Percentiles rank a stretch among this genome's conserved stretches.
These are phyloP conservation scores for Drosophila austrosaltans DNA, from an alignment of 2,888 invertebrate genomes.

Conservation along the genomic window DNA sequence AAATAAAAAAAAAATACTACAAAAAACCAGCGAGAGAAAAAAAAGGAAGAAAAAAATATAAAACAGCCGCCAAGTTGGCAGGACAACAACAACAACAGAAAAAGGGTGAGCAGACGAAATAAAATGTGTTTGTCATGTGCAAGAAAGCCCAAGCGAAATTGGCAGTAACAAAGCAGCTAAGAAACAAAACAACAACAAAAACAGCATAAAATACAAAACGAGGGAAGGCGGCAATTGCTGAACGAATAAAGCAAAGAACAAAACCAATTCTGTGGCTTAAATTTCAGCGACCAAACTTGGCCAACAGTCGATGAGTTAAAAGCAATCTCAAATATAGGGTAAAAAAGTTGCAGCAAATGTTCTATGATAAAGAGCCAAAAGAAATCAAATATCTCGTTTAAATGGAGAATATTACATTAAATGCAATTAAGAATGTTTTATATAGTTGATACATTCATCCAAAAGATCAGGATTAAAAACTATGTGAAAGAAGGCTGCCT, in stretches of 20 bases:
- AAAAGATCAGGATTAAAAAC: too few relatives aligned
- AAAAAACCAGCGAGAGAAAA: too few relatives aligned
- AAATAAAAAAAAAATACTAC: conserved; percentile 19
- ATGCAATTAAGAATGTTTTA: too few relatives aligned
- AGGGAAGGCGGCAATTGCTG: conserved; percentile 13
- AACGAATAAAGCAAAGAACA: conserved; percentile 34
- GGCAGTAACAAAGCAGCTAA: conserved; percentile 15
- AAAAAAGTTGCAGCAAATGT: not conserved
- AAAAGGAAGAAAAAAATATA: conserved; percentile 12
- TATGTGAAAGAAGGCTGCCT: too few relatives aligned
- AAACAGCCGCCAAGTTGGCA: conserved; percentile 46
- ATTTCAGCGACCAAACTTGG: conserved; percentile 8
- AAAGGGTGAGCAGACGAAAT: conserved; percentile 28
- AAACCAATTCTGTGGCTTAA: conserved; percentile 4
- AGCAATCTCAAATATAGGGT: not conserved
- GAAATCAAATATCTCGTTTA: too few relatives aligned
- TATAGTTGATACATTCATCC: too few relatives aligned
- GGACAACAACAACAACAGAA: conserved; percentile 30
- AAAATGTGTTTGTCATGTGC: conserved; percentile 67
- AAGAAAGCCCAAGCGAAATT: conserved; percentile 37
- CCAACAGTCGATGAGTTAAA: not conserved
- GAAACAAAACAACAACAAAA: conserved; percentile 7
- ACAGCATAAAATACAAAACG: not conserved
- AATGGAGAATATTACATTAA: too few relatives aligned
- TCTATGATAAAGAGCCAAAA: not conserved